Conservation (phyloP, 1,140 invertebrate species). For the Drosophila serrata region DNA sequence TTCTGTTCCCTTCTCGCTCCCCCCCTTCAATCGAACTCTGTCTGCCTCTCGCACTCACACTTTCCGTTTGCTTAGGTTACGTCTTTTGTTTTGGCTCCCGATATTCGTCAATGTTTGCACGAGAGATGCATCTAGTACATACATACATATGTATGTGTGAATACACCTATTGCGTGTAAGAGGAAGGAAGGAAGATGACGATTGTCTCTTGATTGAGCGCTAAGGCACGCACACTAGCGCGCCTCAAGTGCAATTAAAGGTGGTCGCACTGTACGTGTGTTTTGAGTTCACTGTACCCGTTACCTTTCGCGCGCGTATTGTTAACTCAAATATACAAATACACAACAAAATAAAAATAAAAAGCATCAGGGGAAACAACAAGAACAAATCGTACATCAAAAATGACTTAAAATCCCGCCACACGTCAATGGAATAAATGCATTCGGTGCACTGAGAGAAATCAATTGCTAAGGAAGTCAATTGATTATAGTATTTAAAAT, state of each 20-base stretch:
- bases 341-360: conserved; percentile 30
- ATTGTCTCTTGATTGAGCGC: conserved; percentile 24
- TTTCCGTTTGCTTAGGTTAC: conserved; percentile 36
- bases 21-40: background rate
- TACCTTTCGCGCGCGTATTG: conserved; percentile 67
- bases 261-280: conserved; percentile 42
- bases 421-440: conserved; percentile 79
- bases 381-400: conserved; percentile 74
- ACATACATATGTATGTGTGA: too few species aligned
- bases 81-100: conserved; percentile 75
- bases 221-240: conserved; percentile 4
- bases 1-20: conserved; percentile 60
- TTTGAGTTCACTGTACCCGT: conserved; percentile 78
- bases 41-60: conserved; percentile 10
- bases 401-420: conserved; percentile 74
- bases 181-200: conserved; percentile 7
- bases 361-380: conserved; percentile 48
- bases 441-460: conserved; percentile 41
- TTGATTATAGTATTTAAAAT: too few species aligned
- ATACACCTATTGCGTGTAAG: conserved; percentile 5
- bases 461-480: background rate
- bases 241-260: conserved; percentile 29
- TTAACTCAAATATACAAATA: conserved; percentile 68
- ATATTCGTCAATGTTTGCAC: conserved; percentile 54
- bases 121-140: conserved; percentile 10